Base-by-base conservation (phyloP, 2,797 vertebrate genomes). In the Falco cherrug region DNA sequence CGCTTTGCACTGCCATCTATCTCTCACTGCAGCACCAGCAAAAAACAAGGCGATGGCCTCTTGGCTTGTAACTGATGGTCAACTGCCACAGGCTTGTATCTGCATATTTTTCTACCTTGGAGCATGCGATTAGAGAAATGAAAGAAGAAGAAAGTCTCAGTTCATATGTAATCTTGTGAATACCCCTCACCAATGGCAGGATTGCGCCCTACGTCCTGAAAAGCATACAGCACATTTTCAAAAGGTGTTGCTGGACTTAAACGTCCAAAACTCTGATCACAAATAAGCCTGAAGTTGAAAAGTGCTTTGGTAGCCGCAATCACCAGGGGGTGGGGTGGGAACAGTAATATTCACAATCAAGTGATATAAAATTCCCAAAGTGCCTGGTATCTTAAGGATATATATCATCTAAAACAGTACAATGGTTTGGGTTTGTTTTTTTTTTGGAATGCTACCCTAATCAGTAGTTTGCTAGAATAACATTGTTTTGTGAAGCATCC, bases 111-210 rank as follows among this genome's bases (percentile, higher is more conserved):
- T 21, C 48, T 29, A 82, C 57, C 61, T 87, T 43, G 18, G 24
- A 89, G 68, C 56, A 54, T 5, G 53, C 53, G 68, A 61, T 22
- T 10, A 67, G 35, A 50, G 19, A 93, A 95, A 92, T 5, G 4
- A 59, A 80, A 80, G 60, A 33, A 80, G 60, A 33, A 13, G 10
- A 56, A 78, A 61, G 65, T 18, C 6, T 3, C 43, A 11, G 31
- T 16, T 83, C 2, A 0, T 22, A 9, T 0, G 0, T 21, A 59
- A 71, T 51, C 60, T 47, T 37, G 16, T 51, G 45, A 80, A 47
- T 13, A 41, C 4, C 17, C 24, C 60, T 45, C 4, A 5, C 14
- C 57, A 43, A 39, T 14, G 33, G 68, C 15, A 67, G 47, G 60
- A 56, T 29, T n/a, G 64, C 69, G 31, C 22, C 81, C 47, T 35